Base-by-base conservation (phyloP, 2,888 invertebrate genomes). In the Bugulina stolonifera region DNA sequence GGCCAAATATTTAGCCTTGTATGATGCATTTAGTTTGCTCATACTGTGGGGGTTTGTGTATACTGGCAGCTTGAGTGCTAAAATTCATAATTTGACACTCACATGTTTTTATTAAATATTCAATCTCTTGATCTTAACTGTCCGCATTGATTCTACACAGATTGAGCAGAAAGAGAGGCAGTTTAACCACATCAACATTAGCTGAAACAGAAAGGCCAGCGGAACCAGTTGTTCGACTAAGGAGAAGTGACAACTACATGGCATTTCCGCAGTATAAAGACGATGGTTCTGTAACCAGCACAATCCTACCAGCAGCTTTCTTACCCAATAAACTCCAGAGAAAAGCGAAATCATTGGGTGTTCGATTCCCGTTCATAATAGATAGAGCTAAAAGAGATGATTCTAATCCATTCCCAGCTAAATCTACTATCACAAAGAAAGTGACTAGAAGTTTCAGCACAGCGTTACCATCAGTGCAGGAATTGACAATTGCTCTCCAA, bases 261-360 rank as follows among this genome's bases (percentile, higher is more conserved):
- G 57, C 57, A 5, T 57, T 57, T n/a, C 57, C 57, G 25, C 57
- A 57, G 25, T 57, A 57, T 57, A 57, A 57, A n/a, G 57, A 22
- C 5, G 25, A 57, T n/a, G 57, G n/a, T 23, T 57, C 25, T n/a
- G 57, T 25, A 22, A 57, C 57, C 14, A 57, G 25, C 57, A 57
- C 57, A 14, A 57, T 57, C 25, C 25, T 57, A 57, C 57, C 57
- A 57, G 57, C 57, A 57, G 25, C 25, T 25, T 57, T 57, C 25
- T 57, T 57, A 25, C 57, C 57, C 18, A 57, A 22, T 3, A 57
- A 57, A 57, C 14, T n/a, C 5, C 18, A 25, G 25, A 57, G 3
- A 5, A 57, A 57, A 5, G 3, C 57, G 5, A 57, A 5, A 5
- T 23, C 57, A 57, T 5, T 25, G 25, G 25, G n/a, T 5, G 57